A percentile compares a stretch with the other conserved stretches of the same genome.
These are phyloP conservation scores for Hippocampus guttulatus DNA, from an alignment of 2,113 vertebrate genomes.

Conservation along the genomic window DNA sequence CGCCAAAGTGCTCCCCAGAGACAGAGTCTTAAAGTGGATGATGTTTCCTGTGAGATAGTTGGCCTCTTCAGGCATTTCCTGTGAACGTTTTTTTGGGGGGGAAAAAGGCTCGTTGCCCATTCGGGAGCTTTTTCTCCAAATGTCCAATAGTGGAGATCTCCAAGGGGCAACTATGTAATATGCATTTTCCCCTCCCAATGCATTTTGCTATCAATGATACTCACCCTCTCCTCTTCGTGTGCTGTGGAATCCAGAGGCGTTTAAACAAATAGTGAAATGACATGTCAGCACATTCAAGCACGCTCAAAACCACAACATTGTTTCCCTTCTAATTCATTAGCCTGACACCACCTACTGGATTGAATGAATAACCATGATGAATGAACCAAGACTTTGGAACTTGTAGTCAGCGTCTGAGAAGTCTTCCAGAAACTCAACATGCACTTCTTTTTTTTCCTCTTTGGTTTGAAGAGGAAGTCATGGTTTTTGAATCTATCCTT, in stretches of 20 bases:
- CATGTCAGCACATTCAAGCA: constrained; percentile 68
- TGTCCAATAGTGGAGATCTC: background rate
- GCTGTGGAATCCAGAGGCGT: constrained; percentile 67
- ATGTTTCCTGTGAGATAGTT: constrained; percentile 70
- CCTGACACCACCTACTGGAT: constrained; percentile 60
- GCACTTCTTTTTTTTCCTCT: background rate
- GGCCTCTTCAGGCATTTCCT: constrained; percentile 67
- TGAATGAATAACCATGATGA: constrained; percentile 34
- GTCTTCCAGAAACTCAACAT: background rate
- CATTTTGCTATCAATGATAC: constrained; percentile 29
- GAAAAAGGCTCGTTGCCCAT: constrained; percentile 28
- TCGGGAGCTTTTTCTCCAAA: background rate
- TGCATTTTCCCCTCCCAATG: constrained; percentile 18
- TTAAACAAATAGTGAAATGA: constrained; percentile 67
- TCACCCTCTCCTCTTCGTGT: constrained; percentile 45
- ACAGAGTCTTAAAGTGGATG: constrained; percentile 54
- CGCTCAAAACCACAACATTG: constrained; percentile 37
- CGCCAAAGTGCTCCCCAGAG: constrained; percentile 57
- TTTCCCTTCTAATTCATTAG: constrained; percentile 25
- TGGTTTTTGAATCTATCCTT: background rate
- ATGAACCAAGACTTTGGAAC: constrained; percentile 15
- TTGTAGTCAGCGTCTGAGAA: background rate
- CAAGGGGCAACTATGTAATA: background rate
- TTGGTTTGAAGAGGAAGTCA: background rate
- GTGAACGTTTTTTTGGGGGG: constrained; percentile 49